Percentiles rank a stretch among this genome's conserved stretches.
phyloP scores from a whole-genome alignment of 2,888 invertebrate species.

The Polylopha cassiicola region DNA sequence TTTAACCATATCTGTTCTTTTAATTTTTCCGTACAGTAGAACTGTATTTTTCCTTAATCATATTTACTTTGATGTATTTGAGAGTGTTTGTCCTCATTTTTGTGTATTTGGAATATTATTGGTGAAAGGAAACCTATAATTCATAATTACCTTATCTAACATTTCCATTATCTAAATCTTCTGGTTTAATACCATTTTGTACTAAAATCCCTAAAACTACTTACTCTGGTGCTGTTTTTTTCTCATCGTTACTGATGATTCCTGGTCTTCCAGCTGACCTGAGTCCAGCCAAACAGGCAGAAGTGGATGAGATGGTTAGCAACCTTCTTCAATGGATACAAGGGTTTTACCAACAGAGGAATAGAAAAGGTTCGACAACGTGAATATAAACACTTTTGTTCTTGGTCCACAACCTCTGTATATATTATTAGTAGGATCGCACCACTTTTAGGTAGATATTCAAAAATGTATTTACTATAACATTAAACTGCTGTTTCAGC shows the following conservation, averaged over 20 bases:
- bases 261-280: slow-evolving; percentile 64
- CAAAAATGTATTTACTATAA: too few species aligned
- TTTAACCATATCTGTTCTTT: too few species aligned
- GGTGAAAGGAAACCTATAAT: too few species aligned
- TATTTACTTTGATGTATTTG: too few species aligned
- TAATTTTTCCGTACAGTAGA: too few species aligned
- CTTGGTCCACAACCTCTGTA: too few species aligned
- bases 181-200: slow-evolving; percentile 6
- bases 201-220: slow-evolving; percentile 9
- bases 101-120: too few species aligned
- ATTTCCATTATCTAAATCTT: background rate
- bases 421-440: too few species aligned
- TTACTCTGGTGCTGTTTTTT: slow-evolving; percentile 7
- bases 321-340: slow-evolving; percentile 87
- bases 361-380: slow-evolving; percentile 66
- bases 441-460: too few species aligned
- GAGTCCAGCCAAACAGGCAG: slow-evolving; percentile 66
- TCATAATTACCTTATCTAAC: too few species aligned
- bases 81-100: too few species aligned
- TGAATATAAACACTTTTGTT: background rate
- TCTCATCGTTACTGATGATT: slow-evolving; percentile 39
- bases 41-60: too few species aligned
- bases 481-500: slow-evolving; percentile 75
- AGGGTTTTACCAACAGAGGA: slow-evolving; percentile 80
- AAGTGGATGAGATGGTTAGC: slow-evolving; percentile 84